phyloP scores from a whole-genome alignment of 2,797 vertebrate genomes.

The Crypturellus tataupa region DNA sequence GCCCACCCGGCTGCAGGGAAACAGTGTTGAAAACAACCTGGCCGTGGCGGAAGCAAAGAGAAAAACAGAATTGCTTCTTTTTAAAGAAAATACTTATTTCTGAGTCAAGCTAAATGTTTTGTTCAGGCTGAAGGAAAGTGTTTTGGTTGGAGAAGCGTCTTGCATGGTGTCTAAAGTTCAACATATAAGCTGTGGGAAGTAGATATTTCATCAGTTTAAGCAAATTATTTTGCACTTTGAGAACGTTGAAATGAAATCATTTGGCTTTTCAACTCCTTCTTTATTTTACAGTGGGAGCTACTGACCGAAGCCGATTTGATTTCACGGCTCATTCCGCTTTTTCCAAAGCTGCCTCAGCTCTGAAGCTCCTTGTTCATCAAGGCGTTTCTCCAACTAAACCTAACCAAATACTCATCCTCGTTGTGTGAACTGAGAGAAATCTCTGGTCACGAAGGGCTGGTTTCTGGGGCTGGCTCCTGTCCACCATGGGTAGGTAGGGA shows the following conservation, averaged over 20 bases:
- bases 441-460: no score
- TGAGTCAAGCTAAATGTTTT: background rate
- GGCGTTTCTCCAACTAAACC: background rate
- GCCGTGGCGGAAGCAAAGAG: background rate
- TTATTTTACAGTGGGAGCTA: background rate
- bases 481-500: background rate
- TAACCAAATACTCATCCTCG: background rate
- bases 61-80: background rate
- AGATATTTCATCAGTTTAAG: background rate
- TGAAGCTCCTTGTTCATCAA: background rate
- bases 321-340: background rate
- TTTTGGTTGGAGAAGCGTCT: background rate
- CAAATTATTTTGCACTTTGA: background rate
- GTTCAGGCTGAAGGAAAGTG: background rate
- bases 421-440: background rate
- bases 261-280: background rate
- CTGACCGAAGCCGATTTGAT: background rate
- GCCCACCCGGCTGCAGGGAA: accelerated
- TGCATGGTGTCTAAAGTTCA: background rate
- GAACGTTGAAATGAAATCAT: background rate
- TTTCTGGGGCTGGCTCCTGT: background rate
- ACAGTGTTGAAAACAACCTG: background rate
- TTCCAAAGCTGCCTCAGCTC: background rate
- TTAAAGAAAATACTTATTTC: background rate
- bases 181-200: background rate